Evolutionary conservation across 1,140 invertebrate genomes (phyloP).

Genomic region (Drosophila neocordata): DNA sequence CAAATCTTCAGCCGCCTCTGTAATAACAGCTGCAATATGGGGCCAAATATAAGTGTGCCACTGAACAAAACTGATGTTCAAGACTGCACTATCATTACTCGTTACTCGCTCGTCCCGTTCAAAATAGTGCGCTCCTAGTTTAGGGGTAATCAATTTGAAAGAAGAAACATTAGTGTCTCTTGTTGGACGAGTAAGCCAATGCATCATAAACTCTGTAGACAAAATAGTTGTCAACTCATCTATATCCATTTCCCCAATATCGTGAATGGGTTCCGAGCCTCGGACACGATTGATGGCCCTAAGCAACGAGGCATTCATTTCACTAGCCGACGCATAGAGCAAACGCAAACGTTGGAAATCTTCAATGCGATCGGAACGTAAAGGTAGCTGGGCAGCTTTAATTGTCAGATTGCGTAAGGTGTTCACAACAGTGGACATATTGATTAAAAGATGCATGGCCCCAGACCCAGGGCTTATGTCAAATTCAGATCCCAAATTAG

Average conservation of each 20-base stretch:
- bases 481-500: background rate
- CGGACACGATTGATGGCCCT: background rate
- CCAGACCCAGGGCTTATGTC: background rate
- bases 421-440: background rate
- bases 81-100: background rate
- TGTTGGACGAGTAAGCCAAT: background rate
- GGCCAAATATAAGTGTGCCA: background rate
- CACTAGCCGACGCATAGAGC: constrained; percentile 1
- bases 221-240: background rate
- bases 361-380: background rate
- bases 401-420: background rate
- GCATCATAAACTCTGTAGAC: background rate
- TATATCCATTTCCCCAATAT: background rate
- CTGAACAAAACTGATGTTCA: background rate
- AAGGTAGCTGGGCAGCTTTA: background rate
- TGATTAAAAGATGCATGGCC: background rate
- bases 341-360: background rate
- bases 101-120: background rate
- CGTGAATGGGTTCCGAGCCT: background rate
- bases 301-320: background rate
- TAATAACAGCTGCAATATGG: background rate
- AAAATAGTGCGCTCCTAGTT: background rate
- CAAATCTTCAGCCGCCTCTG: background rate
- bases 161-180: background rate
- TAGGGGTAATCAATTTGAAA: background rate